Conservation (phyloP, 2,113 vertebrate genomes). For the Dasypus novemcinctus region DNA sequence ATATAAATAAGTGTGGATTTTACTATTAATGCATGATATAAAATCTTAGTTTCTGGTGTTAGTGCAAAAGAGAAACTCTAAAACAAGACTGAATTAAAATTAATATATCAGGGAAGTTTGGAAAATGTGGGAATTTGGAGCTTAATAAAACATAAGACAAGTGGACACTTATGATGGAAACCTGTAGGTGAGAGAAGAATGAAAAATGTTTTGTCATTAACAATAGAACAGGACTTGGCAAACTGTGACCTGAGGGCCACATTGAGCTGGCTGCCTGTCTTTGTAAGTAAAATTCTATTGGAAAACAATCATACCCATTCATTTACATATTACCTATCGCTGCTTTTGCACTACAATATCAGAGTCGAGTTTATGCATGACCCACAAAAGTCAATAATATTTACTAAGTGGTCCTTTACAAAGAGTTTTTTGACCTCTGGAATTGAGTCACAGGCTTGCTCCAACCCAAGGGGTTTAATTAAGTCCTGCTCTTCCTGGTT, state of each 20-base stretch:
- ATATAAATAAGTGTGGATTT: constrained; percentile 63
- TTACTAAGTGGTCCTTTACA: not conserved
- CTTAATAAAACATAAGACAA: not conserved
- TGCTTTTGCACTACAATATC: not conserved
- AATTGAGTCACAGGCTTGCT: not conserved
- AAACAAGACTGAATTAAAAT: constrained; percentile 51
- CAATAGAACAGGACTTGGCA: not conserved
- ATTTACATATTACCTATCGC: not conserved
- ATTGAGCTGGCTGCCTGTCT: not conserved
- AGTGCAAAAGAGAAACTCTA: not conserved
- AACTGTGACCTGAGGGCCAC: not conserved
- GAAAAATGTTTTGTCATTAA: not conserved
- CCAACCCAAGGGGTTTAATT: not conserved
- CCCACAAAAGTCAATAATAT: not conserved
- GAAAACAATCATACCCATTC: not conserved
- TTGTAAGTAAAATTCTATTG: constrained; percentile 30
- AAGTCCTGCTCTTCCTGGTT: no score
- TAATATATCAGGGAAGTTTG: constrained; percentile 15
- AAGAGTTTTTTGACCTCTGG: not conserved
- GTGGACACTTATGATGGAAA: not conserved
- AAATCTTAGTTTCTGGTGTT: constrained; percentile 56
- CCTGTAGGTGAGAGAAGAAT: not conserved
- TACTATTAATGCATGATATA: constrained; percentile 47
- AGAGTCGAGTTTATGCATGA: not conserved
- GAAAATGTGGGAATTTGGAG: not conserved